These are phyloP conservation scores for Oenanthe oenanthe DNA, from an alignment of 2,113 vertebrate genomes.

Conservation along the genomic window DNA sequence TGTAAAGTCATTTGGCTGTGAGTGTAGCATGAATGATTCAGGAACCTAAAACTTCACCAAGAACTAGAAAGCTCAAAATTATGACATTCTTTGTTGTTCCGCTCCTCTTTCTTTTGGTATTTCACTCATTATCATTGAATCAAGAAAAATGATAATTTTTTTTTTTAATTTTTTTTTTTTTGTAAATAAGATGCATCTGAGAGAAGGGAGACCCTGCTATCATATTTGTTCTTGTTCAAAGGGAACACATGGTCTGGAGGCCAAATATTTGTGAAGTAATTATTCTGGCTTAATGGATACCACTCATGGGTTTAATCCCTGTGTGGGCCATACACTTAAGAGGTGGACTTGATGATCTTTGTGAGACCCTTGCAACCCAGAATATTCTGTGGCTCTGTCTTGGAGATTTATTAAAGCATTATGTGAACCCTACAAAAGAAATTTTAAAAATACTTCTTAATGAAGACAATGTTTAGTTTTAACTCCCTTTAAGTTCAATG, in stretches of 20 bases:
- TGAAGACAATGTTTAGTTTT: background rate
- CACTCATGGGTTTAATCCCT: too few species aligned
- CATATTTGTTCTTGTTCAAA: background rate
- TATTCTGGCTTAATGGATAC: background rate
- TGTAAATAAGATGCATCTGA: background rate
- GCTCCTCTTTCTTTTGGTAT: background rate
- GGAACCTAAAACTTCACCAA: background rate
- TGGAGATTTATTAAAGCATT: background rate
- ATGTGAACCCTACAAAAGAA: fast-evolving
- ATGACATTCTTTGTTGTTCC: background rate
- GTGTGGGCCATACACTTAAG: background rate
- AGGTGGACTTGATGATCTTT: background rate
- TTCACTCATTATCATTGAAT: background rate
- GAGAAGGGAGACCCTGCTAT: background rate
- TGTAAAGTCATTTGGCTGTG: background rate
- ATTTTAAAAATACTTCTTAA: background rate
- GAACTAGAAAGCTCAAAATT: background rate
- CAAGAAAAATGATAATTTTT: background rate
- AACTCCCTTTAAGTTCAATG: background rate
- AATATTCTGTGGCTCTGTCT: background rate
- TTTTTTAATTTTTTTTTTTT: background rate
- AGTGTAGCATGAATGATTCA: background rate
- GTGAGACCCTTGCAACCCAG: background rate
- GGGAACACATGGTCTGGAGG: background rate
- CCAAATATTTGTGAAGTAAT: background rate